Conservation (phyloP, 2,888 invertebrate species). For the Strigamia crassipes region DNA sequence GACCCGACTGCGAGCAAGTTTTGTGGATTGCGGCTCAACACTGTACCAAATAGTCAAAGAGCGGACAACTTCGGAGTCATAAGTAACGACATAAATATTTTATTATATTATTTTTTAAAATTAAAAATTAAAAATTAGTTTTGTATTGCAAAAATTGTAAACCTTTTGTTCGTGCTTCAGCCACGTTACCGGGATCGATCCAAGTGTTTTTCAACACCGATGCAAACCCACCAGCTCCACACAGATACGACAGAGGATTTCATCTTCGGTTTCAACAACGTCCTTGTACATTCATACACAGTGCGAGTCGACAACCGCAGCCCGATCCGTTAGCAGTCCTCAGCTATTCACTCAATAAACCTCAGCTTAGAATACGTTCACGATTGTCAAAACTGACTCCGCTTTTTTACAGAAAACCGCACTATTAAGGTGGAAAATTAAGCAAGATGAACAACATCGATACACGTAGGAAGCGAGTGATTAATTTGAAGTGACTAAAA, state of each 20-base stretch:
- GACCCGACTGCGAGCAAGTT: conserved; percentile 47
- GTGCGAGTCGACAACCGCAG: not conserved
- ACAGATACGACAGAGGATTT: conserved; percentile 48
- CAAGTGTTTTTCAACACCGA: conserved; percentile 49
- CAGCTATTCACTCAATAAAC: not conserved
- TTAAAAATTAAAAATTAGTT: not conserved
- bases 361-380: not conserved
- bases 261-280: conserved; percentile 48
- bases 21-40: conserved; percentile 52
- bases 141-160: not conserved
- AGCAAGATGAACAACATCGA: not conserved
- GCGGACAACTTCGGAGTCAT: conserved; percentile 26
- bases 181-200: conserved; percentile 46
- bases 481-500: not conserved
- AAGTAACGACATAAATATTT: not conserved
- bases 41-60: conserved; percentile 34
- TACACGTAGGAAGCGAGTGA: not conserved
- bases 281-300: conserved; percentile 48
- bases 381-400: conserved; percentile 13
- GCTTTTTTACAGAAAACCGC: conserved; percentile 29
- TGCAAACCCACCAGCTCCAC: conserved; percentile 45
- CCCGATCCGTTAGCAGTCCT: not conserved
- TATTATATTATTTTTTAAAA: not conserved
- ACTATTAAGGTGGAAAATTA: not conserved
- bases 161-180: conserved; percentile 41